Conservation (phyloP, 1,140 invertebrate genomes). For the Lutraria rhynchaena region DNA sequence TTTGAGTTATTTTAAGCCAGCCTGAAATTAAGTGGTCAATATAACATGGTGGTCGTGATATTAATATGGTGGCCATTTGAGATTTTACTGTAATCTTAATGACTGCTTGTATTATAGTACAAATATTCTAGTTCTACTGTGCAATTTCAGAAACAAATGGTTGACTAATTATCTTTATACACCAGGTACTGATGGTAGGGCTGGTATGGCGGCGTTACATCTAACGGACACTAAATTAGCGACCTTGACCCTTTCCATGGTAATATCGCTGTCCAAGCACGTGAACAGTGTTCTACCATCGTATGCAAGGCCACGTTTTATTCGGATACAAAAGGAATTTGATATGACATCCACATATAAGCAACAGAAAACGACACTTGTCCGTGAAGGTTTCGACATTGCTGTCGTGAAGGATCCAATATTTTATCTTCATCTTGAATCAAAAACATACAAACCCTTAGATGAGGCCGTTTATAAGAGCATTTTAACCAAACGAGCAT, state of each 20-base stretch:
- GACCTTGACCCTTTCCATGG: background rate
- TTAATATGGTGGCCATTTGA: too few species aligned
- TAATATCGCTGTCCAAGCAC: slow-evolving; percentile 1
- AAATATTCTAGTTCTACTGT: background rate
- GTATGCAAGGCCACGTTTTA: slow-evolving; percentile 40
- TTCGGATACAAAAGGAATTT: slow-evolving; percentile 8
- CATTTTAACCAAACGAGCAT: too few species aligned
- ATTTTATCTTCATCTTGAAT: slow-evolving; percentile 20
- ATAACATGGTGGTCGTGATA: too few species aligned
- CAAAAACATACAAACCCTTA: slow-evolving; percentile 13
- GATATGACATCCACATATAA: slow-evolving; percentile 40
- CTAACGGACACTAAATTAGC: background rate
- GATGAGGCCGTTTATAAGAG: slow-evolving; percentile 14
- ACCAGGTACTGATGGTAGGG: slow-evolving; percentile 12
- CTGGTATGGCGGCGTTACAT: slow-evolving; percentile 41
- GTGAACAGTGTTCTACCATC: background rate
- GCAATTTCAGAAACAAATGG: too few species aligned
- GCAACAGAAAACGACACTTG: slow-evolving; percentile 12
- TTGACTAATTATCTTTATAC: background rate
- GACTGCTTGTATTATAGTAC: background rate
- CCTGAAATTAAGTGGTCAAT: too few species aligned
- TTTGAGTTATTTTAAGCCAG: too few species aligned
- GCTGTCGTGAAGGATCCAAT: background rate
- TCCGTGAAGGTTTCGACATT: slow-evolving; percentile 20
- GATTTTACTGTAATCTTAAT: background rate